Conservation (phyloP, 2,113 vertebrate species). For the Eubucco bourcierii region DNA sequence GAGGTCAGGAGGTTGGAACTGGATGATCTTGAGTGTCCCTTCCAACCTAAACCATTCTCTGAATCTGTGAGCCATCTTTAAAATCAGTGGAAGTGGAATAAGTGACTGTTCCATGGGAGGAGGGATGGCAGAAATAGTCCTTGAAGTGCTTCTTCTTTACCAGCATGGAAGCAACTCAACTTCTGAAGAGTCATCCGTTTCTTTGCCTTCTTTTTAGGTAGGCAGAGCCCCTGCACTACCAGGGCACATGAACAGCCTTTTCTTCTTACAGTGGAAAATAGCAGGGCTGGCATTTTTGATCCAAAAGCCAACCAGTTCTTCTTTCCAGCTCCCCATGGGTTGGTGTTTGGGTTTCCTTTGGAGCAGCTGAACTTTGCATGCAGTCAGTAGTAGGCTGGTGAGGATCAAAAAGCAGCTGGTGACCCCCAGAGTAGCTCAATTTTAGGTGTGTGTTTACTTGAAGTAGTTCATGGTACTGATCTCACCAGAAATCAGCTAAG, state of each 20-base stretch:
- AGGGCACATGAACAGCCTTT: background rate
- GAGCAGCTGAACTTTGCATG: slow-evolving; percentile 52
- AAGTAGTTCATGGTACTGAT: slow-evolving; percentile 67
- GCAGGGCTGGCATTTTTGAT: background rate
- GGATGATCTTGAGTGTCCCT: background rate
- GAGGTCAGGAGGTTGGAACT: too few species aligned
- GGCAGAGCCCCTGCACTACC: background rate
- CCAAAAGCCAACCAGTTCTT: background rate
- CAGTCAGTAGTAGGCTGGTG: slow-evolving; percentile 33
- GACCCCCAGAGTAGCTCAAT: background rate
- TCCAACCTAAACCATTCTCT: background rate
- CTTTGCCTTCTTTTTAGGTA: slow-evolving; percentile 16
- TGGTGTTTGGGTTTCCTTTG: slow-evolving; percentile 42
- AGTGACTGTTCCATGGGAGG: background rate
- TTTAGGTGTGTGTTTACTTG: slow-evolving; percentile 52
- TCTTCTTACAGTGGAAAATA: background rate
- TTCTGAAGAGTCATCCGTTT: background rate
- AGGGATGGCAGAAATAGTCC: background rate
- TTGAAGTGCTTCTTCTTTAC: background rate
- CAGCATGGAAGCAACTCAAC: background rate
- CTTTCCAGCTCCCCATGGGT: background rate
- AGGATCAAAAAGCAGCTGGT: slow-evolving; percentile 23
- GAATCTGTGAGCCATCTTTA: background rate
- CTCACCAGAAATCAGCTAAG: slow-evolving; percentile 39
- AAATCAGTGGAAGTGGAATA: background rate